Evolutionary conservation across 2,113 vertebrate species (phyloP).

Genomic region (Embiotoca jacksoni): DNA sequence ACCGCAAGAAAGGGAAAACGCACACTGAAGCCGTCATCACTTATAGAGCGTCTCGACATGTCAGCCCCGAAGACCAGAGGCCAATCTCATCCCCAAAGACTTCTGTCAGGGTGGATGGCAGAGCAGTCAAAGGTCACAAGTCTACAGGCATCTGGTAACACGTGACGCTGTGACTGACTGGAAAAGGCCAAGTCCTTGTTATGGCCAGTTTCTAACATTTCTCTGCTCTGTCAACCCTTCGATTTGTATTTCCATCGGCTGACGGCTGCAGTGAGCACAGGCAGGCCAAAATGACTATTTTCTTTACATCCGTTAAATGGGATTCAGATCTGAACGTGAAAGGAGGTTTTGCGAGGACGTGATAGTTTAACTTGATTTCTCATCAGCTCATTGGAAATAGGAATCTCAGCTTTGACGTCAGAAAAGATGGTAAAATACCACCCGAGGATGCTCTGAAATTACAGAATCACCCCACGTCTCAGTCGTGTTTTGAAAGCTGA

Average conservation of each 20-base stretch:
- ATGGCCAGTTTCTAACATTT: neutral
- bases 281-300: neutral
- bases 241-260: slow-evolving; percentile 6
- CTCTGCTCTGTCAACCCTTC: slow-evolving; percentile 12
- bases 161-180: slow-evolving; percentile 18
- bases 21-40: slow-evolving; percentile 15
- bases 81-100: slow-evolving; percentile 47
- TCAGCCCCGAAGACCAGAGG: slow-evolving; percentile 50
- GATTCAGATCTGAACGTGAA: slow-evolving; percentile 9
- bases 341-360: neutral
- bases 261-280: neutral
- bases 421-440: neutral
- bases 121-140: slow-evolving; percentile 49
- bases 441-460: no score
- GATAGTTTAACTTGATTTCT: no score
- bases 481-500: no score
- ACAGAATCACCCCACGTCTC: neutral
- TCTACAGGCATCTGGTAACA: slow-evolving; percentile 41
- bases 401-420: slow-evolving; percentile 4
- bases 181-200: slow-evolving; percentile 32
- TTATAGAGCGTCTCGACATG: slow-evolving; percentile 37
- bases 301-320: neutral
- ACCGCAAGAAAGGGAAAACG: neutral
- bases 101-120: slow-evolving; percentile 44
- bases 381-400: neutral